A percentile compares a stretch with the other conserved stretches of the same genome.
Conservation (phyloP, 2,797 vertebrate genomes). For the Lateolabrax maculatus region DNA sequence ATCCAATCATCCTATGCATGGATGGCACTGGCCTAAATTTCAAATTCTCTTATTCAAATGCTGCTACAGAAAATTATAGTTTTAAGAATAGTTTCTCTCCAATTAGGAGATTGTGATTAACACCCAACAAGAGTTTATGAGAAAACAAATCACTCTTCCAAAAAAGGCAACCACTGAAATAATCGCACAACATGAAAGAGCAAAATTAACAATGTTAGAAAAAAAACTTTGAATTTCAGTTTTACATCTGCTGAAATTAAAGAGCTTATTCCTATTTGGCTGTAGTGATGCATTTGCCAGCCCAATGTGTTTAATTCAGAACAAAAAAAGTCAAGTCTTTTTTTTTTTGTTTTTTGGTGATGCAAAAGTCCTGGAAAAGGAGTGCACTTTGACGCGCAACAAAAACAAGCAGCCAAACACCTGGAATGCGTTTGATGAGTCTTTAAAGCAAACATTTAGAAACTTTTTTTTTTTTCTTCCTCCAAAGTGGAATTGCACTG, state of each 20-base stretch:
- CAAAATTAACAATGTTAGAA: slow-evolving; percentile 46
- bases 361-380: slow-evolving; percentile 53
- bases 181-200: slow-evolving; percentile 67
- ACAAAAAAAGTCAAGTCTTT: background rate
- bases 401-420: slow-evolving; percentile 73
- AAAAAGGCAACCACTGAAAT: slow-evolving; percentile 79
- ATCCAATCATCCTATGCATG: slow-evolving; percentile 33
- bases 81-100: slow-evolving; percentile 54
- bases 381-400: slow-evolving; percentile 63
- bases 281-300: slow-evolving; percentile 59
- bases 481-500: slow-evolving; percentile 70
- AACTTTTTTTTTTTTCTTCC: slow-evolving; percentile 33
- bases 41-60: slow-evolving; percentile 56
- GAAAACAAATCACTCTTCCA: slow-evolving; percentile 31
- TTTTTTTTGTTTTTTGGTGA: slow-evolving; percentile 46
- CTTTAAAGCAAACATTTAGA: slow-evolving; percentile 78
- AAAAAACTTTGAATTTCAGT: slow-evolving; percentile 46
- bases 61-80: slow-evolving; percentile 71
- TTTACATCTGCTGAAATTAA: slow-evolving; percentile 62
- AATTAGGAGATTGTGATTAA: slow-evolving; percentile 45
- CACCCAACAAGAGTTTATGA: slow-evolving; percentile 43
- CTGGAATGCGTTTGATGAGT: slow-evolving; percentile 72
- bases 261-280: slow-evolving; percentile 76
- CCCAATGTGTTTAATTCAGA: slow-evolving; percentile 49
- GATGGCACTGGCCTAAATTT: slow-evolving; percentile 37